Evolutionary conservation across 1,140 invertebrate species (phyloP), one percentile per base, ranked within the genome.

Genomic region (Penaeus vannamei): DNA sequence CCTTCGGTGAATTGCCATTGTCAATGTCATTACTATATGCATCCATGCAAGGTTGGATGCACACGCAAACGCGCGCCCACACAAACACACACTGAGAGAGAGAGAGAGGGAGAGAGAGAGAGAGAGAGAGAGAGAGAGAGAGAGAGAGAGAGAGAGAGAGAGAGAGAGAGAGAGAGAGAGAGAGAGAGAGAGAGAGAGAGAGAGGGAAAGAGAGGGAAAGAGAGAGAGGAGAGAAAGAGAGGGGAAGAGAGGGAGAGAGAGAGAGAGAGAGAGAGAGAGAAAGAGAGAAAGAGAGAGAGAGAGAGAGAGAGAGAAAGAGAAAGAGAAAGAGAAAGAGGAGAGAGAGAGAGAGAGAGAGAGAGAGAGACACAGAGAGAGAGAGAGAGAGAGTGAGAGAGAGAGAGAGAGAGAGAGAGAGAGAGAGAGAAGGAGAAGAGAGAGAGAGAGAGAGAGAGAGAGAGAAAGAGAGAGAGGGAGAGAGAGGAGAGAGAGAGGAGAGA

Each of bases 131-230:
- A 42, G 36, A 42, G 64, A 66, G 4, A 66, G 22, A 66, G 64
- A 66, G 2, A 1, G 64, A 66, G 64, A 66, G 64, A 66, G 64
- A 66, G 64, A 72, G 66, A 72, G 22, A 72, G 66, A 72, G 22
- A 72, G 64, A 69, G 64, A 69, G 64, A 69, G 64, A 69, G 64
- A 69, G 64, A 69, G 64, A 69, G 64, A 69, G 64, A 69, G 64
- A 14, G 19, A 14, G 29, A 14, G 19, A 14, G 19, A 14, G 19
- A 14, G 19, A 14, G 19, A 14, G 19, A 14, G 19, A 14, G 19
- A 14, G 19, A 14, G 19, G 66, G 19, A 14, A 20, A 14, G 19
- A 14, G 19, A 14, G 19, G 66, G 19, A 19, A 20, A 14, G 19
- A 12, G 19, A 14, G 19, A 12, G 19, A 14, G 19, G 66, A 69